phyloP scores from a whole-genome alignment of 2,888 invertebrate genomes.

The Calliphora vomitoria region DNA sequence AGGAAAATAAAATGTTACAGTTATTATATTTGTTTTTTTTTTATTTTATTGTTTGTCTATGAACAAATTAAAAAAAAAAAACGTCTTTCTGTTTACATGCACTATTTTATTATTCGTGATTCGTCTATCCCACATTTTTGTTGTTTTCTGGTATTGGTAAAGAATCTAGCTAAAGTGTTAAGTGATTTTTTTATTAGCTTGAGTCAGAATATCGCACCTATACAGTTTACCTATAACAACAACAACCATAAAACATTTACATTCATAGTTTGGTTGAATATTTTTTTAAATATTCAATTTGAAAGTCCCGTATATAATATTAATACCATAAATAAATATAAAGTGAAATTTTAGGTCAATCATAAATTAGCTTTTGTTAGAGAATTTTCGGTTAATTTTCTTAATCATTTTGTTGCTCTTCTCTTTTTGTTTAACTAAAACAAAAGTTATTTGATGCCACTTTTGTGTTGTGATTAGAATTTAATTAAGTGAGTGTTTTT shows the following conservation, averaged over 20 bases:
- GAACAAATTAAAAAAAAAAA: neutral
- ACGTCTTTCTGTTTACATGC: neutral
- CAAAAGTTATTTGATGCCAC: neutral
- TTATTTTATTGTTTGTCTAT: neutral
- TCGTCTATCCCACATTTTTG: neutral
- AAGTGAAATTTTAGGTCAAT: constrained; percentile 68
- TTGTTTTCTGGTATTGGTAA: neutral
- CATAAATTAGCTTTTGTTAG: constrained; percentile 41
- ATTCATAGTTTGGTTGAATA: neutral
- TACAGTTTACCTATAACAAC: neutral
- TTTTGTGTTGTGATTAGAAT: constrained; percentile 4
- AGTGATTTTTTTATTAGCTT: constrained; percentile 8
- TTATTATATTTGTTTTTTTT: neutral
- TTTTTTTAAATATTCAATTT: constrained; percentile 12
- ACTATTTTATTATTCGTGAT: neutral
- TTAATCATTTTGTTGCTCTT: constrained; percentile 3
- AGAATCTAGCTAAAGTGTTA: constrained; percentile 35
- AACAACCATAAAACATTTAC: neutral
- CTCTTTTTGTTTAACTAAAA: neutral
- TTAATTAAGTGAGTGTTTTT: neutral
- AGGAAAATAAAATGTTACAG: constrained; percentile 7
- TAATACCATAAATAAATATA: constrained; percentile 20
- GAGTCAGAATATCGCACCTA: neutral
- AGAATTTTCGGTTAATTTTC: constrained; percentile 17
- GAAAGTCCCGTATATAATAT: neutral